phyloP scores from a whole-genome alignment of 2,888 invertebrate species.

The Drepanosiphum platanoidis region DNA sequence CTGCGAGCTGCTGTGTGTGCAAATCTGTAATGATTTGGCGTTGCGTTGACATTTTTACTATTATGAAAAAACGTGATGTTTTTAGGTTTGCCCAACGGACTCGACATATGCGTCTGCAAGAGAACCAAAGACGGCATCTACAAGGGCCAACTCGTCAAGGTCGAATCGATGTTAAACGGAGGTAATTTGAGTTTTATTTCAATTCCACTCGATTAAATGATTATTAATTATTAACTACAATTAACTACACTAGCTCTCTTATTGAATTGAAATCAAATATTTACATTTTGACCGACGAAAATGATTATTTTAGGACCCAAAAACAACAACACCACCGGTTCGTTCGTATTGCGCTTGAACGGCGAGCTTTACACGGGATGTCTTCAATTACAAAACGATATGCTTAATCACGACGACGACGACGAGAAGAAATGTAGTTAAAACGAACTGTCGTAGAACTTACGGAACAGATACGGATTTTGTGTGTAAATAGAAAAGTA shows the following conservation, averaged over 20 bases:
- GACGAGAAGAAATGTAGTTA: constrained; percentile 27
- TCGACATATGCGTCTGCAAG: constrained; percentile 48
- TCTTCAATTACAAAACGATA: constrained; percentile 31
- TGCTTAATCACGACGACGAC: neutral
- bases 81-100: constrained; percentile 28
- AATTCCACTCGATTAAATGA: too few species aligned
- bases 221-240: too few species aligned
- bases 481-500: neutral
- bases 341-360: constrained; percentile 46
- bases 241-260: too few species aligned
- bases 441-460: neutral
- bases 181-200: constrained; percentile 23
- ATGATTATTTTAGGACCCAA: constrained; percentile 9
- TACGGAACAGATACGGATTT: neutral
- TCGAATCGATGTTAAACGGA: constrained; percentile 29
- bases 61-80: too few species aligned
- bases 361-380: constrained; percentile 50
- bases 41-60: too few species aligned
- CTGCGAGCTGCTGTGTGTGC: too few species aligned
- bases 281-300: neutral
- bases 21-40: too few species aligned
- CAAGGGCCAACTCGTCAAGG: constrained; percentile 48
- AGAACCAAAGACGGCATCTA: constrained; percentile 32
- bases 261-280: too few species aligned
- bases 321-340: constrained; percentile 13